Conservation (phyloP, 2,888 invertebrate genomes). For the Teleogryllus oceanicus region DNA sequence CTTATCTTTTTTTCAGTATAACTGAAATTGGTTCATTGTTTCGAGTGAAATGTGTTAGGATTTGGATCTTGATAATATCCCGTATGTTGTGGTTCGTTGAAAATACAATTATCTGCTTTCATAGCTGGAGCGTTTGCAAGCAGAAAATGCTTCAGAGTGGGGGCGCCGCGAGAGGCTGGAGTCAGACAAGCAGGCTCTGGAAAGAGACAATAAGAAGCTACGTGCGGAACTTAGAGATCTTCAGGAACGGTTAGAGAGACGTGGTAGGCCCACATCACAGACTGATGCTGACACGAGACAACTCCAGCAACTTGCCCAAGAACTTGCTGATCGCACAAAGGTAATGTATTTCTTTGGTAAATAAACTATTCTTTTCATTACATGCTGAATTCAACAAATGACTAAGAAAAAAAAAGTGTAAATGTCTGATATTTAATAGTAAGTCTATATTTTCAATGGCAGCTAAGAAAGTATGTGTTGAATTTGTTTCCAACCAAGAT, state of each 20-base stretch:
- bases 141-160: conserved; percentile 93
- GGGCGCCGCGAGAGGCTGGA: conserved; percentile 85
- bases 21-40: no score
- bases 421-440: no score
- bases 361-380: not conserved
- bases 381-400: no score
- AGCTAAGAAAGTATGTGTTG: no score
- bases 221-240: conserved; percentile 64
- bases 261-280: conserved; percentile 60
- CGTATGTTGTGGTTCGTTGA: no score
- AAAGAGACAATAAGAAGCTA: conserved; percentile 86
- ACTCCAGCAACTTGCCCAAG: conserved; percentile 55
- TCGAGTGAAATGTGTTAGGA: no score
- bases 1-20: no score
- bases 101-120: not conserved
- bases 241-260: conserved; percentile 63
- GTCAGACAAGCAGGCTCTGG: conserved; percentile 80
- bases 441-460: no score
- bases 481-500: no score
- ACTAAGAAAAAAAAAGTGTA: no score
- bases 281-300: conserved; percentile 63
- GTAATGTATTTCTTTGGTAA: conserved; percentile 44
- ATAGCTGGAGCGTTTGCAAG: conserved; percentile 80
- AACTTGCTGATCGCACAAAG: conserved; percentile 63
- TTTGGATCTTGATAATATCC: no score